A percentile compares a stretch with the other conserved stretches of the same genome.
These are phyloP conservation scores for Drosophila kambysellisi DNA, from an alignment of 2,888 invertebrate genomes.

Conservation along the genomic window DNA sequence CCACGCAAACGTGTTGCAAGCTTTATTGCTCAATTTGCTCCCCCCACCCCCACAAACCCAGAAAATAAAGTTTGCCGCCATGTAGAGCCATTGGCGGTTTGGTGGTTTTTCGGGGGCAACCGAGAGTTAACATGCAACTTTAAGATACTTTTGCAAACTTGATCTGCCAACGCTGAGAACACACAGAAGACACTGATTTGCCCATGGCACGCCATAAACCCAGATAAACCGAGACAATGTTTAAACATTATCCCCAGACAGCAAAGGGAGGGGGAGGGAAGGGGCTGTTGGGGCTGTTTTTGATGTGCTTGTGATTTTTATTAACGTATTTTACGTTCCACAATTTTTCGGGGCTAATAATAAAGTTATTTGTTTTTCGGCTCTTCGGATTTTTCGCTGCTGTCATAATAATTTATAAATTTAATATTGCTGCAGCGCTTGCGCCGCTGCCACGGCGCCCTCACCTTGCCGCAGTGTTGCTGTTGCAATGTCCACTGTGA, in stretches of 20 bases:
- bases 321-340: constrained; percentile 59
- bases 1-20: constrained; percentile 57
- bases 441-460: neutral
- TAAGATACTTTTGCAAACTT: constrained; percentile 71
- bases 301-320: constrained; percentile 72
- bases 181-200: constrained; percentile 30
- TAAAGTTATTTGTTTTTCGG: constrained; percentile 50
- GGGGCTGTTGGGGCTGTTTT: constrained; percentile 7
- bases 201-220: constrained; percentile 56
- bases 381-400: neutral
- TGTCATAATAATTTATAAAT: constrained; percentile 74
- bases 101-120: constrained; percentile 32
- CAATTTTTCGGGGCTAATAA: constrained; percentile 51
- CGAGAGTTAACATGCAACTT: constrained; percentile 77
- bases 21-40: constrained; percentile 74
- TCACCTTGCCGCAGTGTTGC: constrained; percentile 22
- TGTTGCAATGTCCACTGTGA: constrained; percentile 77
- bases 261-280: neutral
- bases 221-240: constrained; percentile 70
- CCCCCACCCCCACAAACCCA: neutral
- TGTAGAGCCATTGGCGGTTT: constrained; percentile 3
- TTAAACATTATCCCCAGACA: constrained; percentile 55
- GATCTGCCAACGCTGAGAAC: constrained; percentile 41
- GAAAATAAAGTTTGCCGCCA: constrained; percentile 60
- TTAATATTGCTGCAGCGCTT: constrained; percentile 53